Base-by-base conservation (phyloP, 2,113 vertebrate genomes). In the Pseudorasbora parva region DNA sequence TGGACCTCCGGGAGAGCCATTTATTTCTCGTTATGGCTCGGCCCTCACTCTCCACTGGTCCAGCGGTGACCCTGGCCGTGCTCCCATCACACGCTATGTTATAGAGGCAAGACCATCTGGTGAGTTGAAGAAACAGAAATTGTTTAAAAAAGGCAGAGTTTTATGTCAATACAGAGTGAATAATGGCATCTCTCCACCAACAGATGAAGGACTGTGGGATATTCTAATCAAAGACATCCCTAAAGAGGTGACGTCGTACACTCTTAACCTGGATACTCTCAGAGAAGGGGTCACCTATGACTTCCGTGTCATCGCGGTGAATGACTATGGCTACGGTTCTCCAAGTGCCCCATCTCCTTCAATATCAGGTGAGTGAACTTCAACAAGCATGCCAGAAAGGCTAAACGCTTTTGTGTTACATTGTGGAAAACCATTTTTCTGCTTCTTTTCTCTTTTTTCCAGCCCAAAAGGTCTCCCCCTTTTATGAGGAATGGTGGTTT, bases 401-500 rank as follows among this genome's bases (percentile, higher is more conserved):
- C 43, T 19, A 21, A 68, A 11, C 1, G 9, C 3, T 68, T 11
- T 27, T 30, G 45, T 14, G 2, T 19, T n/a, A 30, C 23, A 47
- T 21, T 19, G 14, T 51, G 3, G 3, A 51, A 27, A 43, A 66
- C 8, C 4, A 59, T 59, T 59, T 71, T 30, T 76, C 56, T 82
- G 47, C 17, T 66, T 21, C 10, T 51, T 74, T 82, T 17, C 75
- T 54, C 30, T 33, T 68, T 88, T 62, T 62, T 93, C 33, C 90
- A 99, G 98, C 97, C 92, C 97, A 98, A 91, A 98, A 97, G 93
- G 91, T 96, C 88, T 97, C 95, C 78, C 97, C 97, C 0, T 99
- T 99, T 93, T 99, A 99, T 0, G 98, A 99, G 88, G 98, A 99
- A 92, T 99, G 98, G 98, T 99, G 97, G 97, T 99, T 99, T 93